Conservation (phyloP, 2,113 vertebrate species). For the Misgurnus anguillicaudatus region DNA sequence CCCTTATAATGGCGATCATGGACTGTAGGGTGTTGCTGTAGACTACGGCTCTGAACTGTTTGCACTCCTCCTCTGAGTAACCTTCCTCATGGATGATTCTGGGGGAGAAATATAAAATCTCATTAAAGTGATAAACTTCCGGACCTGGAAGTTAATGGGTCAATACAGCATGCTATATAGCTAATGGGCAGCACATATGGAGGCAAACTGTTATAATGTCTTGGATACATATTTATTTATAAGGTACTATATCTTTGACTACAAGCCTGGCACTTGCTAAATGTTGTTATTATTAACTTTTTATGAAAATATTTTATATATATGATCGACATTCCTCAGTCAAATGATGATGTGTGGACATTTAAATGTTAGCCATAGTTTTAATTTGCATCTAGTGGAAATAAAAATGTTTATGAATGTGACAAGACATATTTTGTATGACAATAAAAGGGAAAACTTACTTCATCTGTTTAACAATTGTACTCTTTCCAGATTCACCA, state of each 20-base stretch:
- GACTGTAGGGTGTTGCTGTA: conserved; percentile 99
- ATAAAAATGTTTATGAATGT: neutral
- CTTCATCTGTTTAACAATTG: conserved; percentile 99
- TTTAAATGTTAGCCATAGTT: neutral
- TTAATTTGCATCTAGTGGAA: neutral
- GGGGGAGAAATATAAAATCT: conserved; percentile 16
- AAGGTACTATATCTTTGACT: no score
- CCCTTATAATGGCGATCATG: conserved; percentile 96
- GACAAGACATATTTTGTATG: neutral
- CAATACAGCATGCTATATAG: neutral
- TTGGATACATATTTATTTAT: no score
- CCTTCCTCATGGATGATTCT: conserved; percentile 98
- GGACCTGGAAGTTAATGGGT: neutral
- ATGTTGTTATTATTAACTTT: no score
- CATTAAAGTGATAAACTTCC: neutral
- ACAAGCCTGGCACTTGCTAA: no score
- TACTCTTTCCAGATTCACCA: conserved; percentile 98
- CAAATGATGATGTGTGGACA: neutral
- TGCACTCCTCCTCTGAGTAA: conserved; percentile 98
- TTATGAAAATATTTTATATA: neutral
- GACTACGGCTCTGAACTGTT: conserved; percentile 98
- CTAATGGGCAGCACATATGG: no score
- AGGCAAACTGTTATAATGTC: no score
- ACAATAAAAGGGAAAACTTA: conserved; percentile 72
- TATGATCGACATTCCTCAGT: no score